Percentiles rank a stretch among this genome's conserved stretches.
phyloP scores from a whole-genome alignment of 2,888 invertebrate genomes.

The Drosophila flavopinicola region DNA sequence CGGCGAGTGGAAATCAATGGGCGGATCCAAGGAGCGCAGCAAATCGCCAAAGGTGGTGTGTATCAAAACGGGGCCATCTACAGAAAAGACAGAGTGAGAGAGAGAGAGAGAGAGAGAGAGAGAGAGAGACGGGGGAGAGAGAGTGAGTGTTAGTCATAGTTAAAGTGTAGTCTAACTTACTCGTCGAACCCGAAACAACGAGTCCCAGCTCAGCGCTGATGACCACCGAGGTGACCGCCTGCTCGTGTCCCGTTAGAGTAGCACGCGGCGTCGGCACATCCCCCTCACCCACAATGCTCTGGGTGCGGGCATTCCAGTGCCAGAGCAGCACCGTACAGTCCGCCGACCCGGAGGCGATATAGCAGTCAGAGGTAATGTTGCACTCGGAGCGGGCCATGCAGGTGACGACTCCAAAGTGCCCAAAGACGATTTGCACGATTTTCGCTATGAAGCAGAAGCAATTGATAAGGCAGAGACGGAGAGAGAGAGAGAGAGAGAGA shows the following conservation, averaged over 20 bases:
- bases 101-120: background rate
- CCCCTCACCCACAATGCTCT: conserved; percentile 98
- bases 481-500: too few relatives aligned
- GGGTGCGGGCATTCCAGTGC: conserved; percentile 99
- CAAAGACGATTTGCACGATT: conserved; percentile 99
- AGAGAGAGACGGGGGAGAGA: background rate
- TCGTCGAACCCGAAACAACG: conserved; percentile 96
- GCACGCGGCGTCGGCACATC: conserved; percentile 97
- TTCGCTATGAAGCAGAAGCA: conserved; percentile 88
- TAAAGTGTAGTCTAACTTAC: conserved; percentile 83
- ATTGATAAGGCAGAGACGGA: too few relatives aligned
- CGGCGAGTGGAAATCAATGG: conserved; percentile 90
- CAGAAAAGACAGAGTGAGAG: background rate
- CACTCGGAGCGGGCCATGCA: conserved; percentile 99
- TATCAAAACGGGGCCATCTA: conserved; percentile 97
- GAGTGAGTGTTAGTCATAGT: background rate
- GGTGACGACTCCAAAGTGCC: conserved; percentile 99
- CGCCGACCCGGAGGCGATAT: conserved; percentile 98
- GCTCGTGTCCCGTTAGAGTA: conserved; percentile 98
- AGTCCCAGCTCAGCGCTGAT: conserved; percentile 99
- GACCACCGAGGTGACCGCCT: conserved; percentile 96
- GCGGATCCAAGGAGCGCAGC: conserved; percentile 94
- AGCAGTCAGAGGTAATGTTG: conserved; percentile 99
- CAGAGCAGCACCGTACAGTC: conserved; percentile 99
- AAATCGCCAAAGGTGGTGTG: conserved; percentile 99